Evolutionary conservation across 2,113 vertebrate genomes (phyloP), one percentile per base, ranked within the genome.

Genomic region (Ia io): DNA sequence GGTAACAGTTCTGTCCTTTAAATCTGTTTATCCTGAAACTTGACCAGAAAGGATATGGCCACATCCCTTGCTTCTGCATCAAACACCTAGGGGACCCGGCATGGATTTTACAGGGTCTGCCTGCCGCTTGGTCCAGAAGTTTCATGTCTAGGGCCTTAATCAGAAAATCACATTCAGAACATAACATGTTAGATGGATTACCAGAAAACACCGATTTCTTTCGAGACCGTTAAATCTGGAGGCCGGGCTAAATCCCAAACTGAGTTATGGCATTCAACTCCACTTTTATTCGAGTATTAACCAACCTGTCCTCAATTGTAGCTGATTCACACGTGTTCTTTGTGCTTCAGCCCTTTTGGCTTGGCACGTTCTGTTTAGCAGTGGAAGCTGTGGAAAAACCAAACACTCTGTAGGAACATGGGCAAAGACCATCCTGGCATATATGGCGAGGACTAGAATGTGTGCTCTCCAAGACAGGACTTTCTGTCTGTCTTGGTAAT

Each of bases 21-120:
- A 90, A 65, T 88, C 85, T 77, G 18, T 85, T 90, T 95, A 88
- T 88, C 47, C 82, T 94, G 93, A 96, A 96, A 91, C 85, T 49
- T 30, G 65, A 85, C 73, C 71, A 37, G 73, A 93, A 94, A 91
- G 71, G 82, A 78, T 92, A 44, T 42, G 74, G 85, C 77, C 71
- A 42, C 28, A 42, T 83, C 80, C 9, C 32, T 67, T 42, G 22
- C 80, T 85, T 93, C 84, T 0, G 1, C 47, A 84, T 90, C 28
- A 65, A 80, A 47, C 7, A 61, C 51, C 95, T 93, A 25, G 51
- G 86, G 32, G 59, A 65, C 1, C 51, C 9, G 37, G 47, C 17
- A 0, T 40, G 79, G 76, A 30, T 84, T 94, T 97, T 25, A 91
- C 51, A 67, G 67, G 0, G 0, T 87, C 79, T 92, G 67, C 67